These are phyloP conservation scores for Melanophora roralis DNA, from an alignment of 2,888 invertebrate genomes.

Conservation along the genomic window DNA sequence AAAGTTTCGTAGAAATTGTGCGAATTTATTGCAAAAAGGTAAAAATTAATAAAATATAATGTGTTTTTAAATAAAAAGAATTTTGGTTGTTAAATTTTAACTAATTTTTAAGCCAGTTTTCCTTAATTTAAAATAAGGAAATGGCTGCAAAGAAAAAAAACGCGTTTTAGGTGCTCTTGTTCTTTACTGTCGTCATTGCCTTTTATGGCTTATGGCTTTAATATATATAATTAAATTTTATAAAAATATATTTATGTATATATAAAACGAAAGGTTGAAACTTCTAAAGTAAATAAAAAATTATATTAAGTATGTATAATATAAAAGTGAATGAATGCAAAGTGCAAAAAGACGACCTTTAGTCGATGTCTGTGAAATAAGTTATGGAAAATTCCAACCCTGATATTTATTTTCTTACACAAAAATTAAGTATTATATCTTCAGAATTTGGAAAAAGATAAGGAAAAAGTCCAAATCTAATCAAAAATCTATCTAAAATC, in stretches of 20 bases:
- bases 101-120: no score
- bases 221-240: no score
- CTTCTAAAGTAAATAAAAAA: not conserved
- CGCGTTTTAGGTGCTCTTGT: not conserved
- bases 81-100: slow-evolving; percentile 42
- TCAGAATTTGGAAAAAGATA: no score
- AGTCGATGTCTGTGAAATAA: not conserved
- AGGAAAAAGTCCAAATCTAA: no score
- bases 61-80: slow-evolving; percentile 63
- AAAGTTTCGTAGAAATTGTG: slow-evolving; percentile 69
- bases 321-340: not conserved
- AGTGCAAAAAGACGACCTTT: slow-evolving; percentile 17
- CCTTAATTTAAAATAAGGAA: slow-evolving; percentile 5
- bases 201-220: slow-evolving; percentile 7
- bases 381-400: not conserved
- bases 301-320: not conserved
- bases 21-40: slow-evolving; percentile 71
- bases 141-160: not conserved
- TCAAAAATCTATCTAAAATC: no score
- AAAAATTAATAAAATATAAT: slow-evolving; percentile 63
- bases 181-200: not conserved
- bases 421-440: no score
- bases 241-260: no score
- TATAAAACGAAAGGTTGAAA: no score
- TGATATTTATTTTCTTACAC: not conserved